Percentiles rank a stretch among this genome's conserved stretches.
phyloP scores from a whole-genome alignment of 2,797 vertebrate species.

The Syngnathus rostellatus region DNA sequence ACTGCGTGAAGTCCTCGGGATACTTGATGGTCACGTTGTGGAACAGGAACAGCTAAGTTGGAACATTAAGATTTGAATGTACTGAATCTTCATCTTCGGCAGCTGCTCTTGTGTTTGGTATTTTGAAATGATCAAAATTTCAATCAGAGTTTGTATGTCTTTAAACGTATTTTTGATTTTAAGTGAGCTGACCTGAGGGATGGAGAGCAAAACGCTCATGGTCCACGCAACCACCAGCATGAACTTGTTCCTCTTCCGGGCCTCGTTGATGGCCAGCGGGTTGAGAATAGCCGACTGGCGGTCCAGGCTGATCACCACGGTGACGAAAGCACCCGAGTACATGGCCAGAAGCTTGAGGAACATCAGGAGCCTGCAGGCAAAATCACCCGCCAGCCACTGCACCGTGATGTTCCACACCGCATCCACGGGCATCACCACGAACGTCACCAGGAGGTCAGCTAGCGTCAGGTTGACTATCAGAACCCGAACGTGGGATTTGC shows the following conservation, averaged over 20 bases:
- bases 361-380: slow-evolving; percentile 76
- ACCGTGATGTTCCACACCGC: slow-evolving; percentile 81
- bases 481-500: slow-evolving; percentile 68
- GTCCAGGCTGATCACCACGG: slow-evolving; percentile 82
- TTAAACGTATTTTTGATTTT: background rate
- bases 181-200: slow-evolving; percentile 69
- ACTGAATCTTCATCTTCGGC: background rate
- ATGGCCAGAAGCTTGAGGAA: slow-evolving; percentile 83
- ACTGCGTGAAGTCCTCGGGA: slow-evolving; percentile 79
- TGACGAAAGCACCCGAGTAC: slow-evolving; percentile 82
- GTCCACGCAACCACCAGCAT: slow-evolving; percentile 74
- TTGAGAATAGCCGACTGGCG: slow-evolving; percentile 77
- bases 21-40: slow-evolving; percentile 69
- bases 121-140: too few relatives aligned
- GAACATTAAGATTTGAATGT: background rate
- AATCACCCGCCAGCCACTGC: slow-evolving; percentile 77
- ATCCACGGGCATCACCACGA: slow-evolving; percentile 80
- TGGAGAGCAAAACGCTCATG: slow-evolving; percentile 71
- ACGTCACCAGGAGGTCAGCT: slow-evolving; percentile 77
- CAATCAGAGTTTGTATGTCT: too few relatives aligned
- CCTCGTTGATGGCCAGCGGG: slow-evolving; percentile 68
- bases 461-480: slow-evolving; percentile 77
- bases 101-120: background rate
- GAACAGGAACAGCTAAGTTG: slow-evolving; percentile 74
- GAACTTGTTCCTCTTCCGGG: slow-evolving; percentile 69